Conservation (phyloP, 2,113 vertebrate species). For the Tricholaema leucomelas region DNA sequence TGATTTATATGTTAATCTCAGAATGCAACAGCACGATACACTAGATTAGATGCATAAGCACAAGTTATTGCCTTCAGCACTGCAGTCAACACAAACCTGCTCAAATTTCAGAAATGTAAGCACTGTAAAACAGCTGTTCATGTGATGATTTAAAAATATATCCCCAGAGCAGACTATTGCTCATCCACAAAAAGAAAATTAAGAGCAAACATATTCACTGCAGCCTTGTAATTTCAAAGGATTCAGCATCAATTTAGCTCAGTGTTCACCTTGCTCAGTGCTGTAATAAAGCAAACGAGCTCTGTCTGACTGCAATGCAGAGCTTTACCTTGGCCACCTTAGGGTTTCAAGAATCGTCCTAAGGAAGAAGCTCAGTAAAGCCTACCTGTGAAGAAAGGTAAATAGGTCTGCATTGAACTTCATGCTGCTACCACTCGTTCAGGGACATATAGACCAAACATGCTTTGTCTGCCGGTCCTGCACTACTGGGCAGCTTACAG, state of each 20-base stretch:
- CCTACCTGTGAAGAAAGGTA: neutral
- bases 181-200: neutral
- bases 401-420: neutral
- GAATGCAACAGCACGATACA: neutral
- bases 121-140: neutral
- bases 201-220: neutral
- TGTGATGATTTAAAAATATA: neutral
- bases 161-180: neutral
- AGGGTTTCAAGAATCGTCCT: neutral
- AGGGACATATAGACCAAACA: rapidly evolving
- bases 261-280: rapidly evolving
- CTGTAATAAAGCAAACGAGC: neutral
- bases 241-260: neutral
- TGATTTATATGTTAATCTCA: neutral
- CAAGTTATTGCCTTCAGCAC: neutral
- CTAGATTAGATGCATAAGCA: neutral
- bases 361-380: neutral
- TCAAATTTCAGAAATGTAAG: neutral
- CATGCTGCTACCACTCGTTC: neutral
- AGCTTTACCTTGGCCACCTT: neutral
- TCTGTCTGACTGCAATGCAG: neutral
- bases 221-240: neutral
- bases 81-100: neutral
- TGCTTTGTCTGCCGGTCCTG: rapidly evolving
- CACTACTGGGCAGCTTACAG: neutral